Percentiles rank a stretch among this genome's conserved stretches.
phyloP scores from a whole-genome alignment of 2,113 vertebrate species.

The Cyphomyrus plagiostoma region DNA sequence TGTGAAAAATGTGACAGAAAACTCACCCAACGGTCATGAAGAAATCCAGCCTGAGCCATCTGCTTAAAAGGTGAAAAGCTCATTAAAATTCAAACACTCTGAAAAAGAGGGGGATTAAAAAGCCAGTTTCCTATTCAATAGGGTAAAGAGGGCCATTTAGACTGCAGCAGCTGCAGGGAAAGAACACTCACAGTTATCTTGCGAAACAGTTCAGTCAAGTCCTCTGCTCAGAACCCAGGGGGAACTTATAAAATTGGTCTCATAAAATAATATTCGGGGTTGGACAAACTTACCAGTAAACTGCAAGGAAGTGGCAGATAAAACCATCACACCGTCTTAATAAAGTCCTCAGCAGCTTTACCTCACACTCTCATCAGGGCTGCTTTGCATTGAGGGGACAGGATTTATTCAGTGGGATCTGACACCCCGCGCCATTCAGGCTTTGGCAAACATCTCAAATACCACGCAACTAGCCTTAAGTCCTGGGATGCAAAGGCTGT shows the following conservation, averaged over 20 bases:
- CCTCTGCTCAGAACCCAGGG: slow-evolving; percentile 17
- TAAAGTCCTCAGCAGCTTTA: not conserved
- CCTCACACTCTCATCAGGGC: not conserved
- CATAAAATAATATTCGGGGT: slow-evolving; percentile 23
- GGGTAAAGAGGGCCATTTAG: slow-evolving; percentile 34
- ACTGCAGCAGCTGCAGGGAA: slow-evolving; percentile 42
- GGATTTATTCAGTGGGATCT: not conserved
- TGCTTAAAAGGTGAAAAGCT: slow-evolving; percentile 55
- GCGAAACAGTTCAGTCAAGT: slow-evolving; percentile 48
- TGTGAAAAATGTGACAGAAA: slow-evolving; percentile 47
- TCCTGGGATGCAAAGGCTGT: not conserved
- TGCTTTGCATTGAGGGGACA: not conserved
- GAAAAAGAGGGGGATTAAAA: slow-evolving; percentile 65
- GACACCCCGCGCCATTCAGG: not conserved
- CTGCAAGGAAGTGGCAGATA: not conserved
- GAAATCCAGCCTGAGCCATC: slow-evolving; percentile 51
- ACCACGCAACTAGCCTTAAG: not conserved
- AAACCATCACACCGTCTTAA: slow-evolving; percentile 3
- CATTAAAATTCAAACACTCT: slow-evolving; percentile 61
- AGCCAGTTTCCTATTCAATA: slow-evolving; percentile 56
- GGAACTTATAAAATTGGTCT: slow-evolving; percentile 19
- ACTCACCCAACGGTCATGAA: slow-evolving; percentile 46
- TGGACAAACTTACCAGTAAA: slow-evolving; percentile 8
- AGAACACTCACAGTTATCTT: slow-evolving; percentile 57
- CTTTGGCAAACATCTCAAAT: not conserved